phyloP scores from a whole-genome alignment of 1,140 invertebrate genomes.

The Cydia pomonella region DNA sequence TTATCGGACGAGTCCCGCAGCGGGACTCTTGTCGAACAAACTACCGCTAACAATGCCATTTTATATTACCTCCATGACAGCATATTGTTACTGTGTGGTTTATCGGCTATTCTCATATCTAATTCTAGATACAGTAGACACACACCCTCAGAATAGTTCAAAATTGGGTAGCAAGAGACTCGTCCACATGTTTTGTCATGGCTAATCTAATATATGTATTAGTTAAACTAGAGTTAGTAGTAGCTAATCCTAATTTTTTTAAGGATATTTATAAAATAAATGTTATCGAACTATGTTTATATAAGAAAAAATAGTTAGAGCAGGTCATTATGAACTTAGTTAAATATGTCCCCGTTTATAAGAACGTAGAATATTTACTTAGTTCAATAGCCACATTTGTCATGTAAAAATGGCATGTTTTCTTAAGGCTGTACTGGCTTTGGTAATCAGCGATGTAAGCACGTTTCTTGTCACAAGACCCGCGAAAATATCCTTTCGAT shows the following conservation, averaged over 20 bases:
- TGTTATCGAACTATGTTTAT: no score
- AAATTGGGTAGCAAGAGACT: not conserved
- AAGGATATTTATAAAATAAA: no score
- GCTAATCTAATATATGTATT: no score
- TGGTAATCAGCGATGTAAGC: not conserved
- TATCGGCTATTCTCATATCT: not conserved
- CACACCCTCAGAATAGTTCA: not conserved
- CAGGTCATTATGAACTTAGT: not conserved
- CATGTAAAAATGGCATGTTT: not conserved
- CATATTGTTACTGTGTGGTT: constrained; percentile 7
- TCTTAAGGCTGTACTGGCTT: not conserved
- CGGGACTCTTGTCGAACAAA: constrained; percentile 32
- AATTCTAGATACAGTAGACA: not conserved
- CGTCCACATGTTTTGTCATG: no score
- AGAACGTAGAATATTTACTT: not conserved
- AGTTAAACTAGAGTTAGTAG: no score
- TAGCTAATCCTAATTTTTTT: no score
- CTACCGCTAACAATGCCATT: constrained; percentile 35
- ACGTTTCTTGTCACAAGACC: not conserved
- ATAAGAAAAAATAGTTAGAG: not conserved
- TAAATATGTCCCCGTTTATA: not conserved
- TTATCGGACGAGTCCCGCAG: constrained; percentile 33
- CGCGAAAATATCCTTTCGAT: constrained; percentile 16
- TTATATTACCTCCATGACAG: constrained; percentile 33
- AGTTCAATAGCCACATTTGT: not conserved